Evolutionary conservation across 2,113 vertebrate genomes (phyloP), one percentile per base, ranked within the genome.

Genomic region (Muntiacus muntjak): DNA sequence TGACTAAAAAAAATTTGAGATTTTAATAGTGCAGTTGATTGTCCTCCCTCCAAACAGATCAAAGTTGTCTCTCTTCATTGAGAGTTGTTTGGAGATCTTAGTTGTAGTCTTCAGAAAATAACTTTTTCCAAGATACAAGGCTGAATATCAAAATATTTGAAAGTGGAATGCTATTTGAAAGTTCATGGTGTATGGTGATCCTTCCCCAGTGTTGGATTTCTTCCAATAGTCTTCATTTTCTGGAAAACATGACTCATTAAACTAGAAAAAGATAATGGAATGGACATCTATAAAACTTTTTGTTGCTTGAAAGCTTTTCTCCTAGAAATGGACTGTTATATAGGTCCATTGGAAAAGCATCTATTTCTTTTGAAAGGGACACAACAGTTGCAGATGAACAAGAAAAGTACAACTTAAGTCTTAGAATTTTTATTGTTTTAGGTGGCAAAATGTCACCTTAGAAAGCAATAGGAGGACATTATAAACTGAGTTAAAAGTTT

Each of bases 141-240:
- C n/a, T 78, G 25, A 40, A 94, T 76, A 58, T 93, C 8, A 58
- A 94, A 87, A 40, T 67, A 83, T 57, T 71, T 76, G 45, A 58
- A 93, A 86, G 82, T 67, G 33, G 23, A 85, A 84, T 16, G 82
- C 57, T 83, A 50, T 86, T 76, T 88, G 60, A 54, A 95, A 60
- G 33, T 88, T 45, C 40, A 52, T 58, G 28, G 40, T 64, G 9
- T 87, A 57, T 95, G 50, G 26, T 43, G 30, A 67, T 8, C 36
- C 71, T 90, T 45, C 19, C n/a, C 50, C 23, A 7, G 13, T 87
- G 45, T 89, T 94, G 45, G 36, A 74, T 36, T 86, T 97, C 52
- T 79, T 94, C 87, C 95, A 85, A 43, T 93, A 33, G 5, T 91
- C 54, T 93, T 95, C n/a, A 81, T 97, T 78, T 96, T 86, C 30